Conservation (phyloP, 2,797 vertebrate species). For the Labroides dimidiatus region DNA sequence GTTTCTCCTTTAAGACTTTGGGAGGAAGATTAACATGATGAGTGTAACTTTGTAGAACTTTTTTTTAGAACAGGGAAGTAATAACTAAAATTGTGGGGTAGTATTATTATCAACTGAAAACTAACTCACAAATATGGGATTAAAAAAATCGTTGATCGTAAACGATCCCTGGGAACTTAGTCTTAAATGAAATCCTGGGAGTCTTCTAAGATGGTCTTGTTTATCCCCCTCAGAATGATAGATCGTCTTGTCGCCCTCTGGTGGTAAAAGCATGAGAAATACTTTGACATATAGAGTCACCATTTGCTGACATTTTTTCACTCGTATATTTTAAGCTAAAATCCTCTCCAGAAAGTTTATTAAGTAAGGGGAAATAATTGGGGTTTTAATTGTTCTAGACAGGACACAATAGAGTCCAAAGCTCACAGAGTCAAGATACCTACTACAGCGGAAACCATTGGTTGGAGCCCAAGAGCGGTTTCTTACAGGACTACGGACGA, state of each 20-base stretch:
- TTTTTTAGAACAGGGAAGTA: background rate
- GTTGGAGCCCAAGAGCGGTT: background rate
- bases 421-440: slow-evolving; percentile 4
- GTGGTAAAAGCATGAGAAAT: slow-evolving; percentile 5
- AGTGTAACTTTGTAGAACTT: background rate
- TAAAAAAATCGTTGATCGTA: too few species aligned
- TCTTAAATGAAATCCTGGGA: too few species aligned
- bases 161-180: background rate
- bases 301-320: rapidly evolving
- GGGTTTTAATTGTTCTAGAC: too few species aligned
- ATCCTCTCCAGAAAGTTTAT: too few species aligned
- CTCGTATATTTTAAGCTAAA: background rate
- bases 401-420: too few species aligned
- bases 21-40: too few species aligned
- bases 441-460: background rate
- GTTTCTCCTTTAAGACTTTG: too few species aligned
- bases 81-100: background rate
- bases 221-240: too few species aligned
- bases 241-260: slow-evolving; percentile 42
- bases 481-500: background rate
- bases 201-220: too few species aligned
- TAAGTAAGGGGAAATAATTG: rapidly evolving
- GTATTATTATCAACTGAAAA: background rate
- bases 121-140: background rate
- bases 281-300: background rate